phyloP scores from a whole-genome alignment of 2,797 vertebrate species.

The Bradypodion ventrale region DNA sequence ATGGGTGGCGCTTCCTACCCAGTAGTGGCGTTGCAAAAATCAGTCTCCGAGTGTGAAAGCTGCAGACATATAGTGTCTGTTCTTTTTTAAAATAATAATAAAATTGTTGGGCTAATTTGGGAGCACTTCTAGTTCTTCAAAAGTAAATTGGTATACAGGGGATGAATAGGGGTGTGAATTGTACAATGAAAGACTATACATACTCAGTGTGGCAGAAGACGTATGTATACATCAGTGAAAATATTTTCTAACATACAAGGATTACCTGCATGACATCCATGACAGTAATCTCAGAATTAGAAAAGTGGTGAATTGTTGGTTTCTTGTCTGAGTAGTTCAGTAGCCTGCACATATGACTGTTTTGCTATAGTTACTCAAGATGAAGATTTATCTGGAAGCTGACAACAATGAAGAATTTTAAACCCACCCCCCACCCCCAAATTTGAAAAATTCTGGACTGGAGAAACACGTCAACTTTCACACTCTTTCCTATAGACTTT shows the following conservation, averaged over 20 bases:
- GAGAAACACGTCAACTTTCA: slow-evolving; percentile 85
- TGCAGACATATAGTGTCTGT: slow-evolving; percentile 68
- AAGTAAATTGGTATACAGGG: slow-evolving; percentile 56
- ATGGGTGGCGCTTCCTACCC: slow-evolving; percentile 79
- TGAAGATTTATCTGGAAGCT: slow-evolving; percentile 60
- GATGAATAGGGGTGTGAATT: slow-evolving; percentile 57
- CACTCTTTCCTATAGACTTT: slow-evolving; percentile 79
- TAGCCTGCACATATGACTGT: slow-evolving; percentile 64
- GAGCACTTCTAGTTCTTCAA: slow-evolving; percentile 52
- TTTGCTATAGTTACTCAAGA: slow-evolving; percentile 55
- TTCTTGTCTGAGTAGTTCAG: slow-evolving; percentile 64
- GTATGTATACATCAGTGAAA: slow-evolving; percentile 67
- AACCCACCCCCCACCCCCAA: slow-evolving; percentile 42
- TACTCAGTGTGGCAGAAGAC: slow-evolving; percentile 68
- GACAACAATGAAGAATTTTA: slow-evolving; percentile 67
- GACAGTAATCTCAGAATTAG: slow-evolving; percentile 69
- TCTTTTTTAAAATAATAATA: slow-evolving; percentile 34
- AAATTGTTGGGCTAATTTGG: slow-evolving; percentile 11
- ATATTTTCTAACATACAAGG: slow-evolving; percentile 64
- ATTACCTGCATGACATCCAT: slow-evolving; percentile 67
- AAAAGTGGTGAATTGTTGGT: slow-evolving; percentile 65
- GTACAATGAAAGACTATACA: slow-evolving; percentile 53
- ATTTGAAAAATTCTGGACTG: slow-evolving; percentile 66
- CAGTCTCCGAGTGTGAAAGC: slow-evolving; percentile 83
- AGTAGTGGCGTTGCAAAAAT: slow-evolving; percentile 67